These are phyloP conservation scores for Pluvianellus socialis DNA, from an alignment of 2,113 vertebrate genomes.

Conservation along the genomic window DNA sequence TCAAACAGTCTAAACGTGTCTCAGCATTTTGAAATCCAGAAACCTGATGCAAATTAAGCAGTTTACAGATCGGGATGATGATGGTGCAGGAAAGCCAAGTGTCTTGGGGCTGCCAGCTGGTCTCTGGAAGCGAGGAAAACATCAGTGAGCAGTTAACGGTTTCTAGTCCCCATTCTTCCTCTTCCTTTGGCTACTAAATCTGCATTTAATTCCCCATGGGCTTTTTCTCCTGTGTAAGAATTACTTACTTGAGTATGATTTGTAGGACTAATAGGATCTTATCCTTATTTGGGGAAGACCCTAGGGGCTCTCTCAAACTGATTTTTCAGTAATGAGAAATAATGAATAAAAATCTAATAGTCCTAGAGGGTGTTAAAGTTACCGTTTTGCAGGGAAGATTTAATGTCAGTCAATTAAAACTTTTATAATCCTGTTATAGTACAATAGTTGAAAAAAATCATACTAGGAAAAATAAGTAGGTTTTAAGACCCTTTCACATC, in stretches of 20 bases:
- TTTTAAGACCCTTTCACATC: not conserved
- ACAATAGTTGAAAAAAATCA: not conserved
- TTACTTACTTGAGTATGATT: slow-evolving; percentile 9
- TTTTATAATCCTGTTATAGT: slow-evolving; percentile 15
- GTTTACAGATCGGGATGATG: not conserved
- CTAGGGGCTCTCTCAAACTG: not conserved
- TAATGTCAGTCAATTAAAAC: slow-evolving; percentile 18
- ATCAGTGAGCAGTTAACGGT: not conserved
- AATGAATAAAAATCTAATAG: slow-evolving; percentile 27
- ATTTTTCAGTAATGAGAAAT: slow-evolving; percentile 30
- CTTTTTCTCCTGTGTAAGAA: slow-evolving; percentile 1
- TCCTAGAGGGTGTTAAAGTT: slow-evolving; percentile 20
- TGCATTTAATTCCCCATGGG: not conserved
- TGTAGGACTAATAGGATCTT: slow-evolving; percentile 37
- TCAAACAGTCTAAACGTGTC: not conserved
- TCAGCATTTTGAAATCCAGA: not conserved
- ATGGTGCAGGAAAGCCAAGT: not conserved
- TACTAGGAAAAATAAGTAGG: not conserved
- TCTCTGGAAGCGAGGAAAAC: not conserved
- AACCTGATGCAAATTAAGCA: slow-evolving; percentile 26
- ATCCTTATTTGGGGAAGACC: not conserved
- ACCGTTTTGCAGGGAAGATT: slow-evolving; percentile 7
- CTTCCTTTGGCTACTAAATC: not conserved
- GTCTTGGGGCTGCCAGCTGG: not conserved
- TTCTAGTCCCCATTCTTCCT: not conserved